A percentile compares a stretch with the other conserved stretches of the same genome.
Conservation (phyloP, 2,113 vertebrate species). For the Colinus virginianus region DNA sequence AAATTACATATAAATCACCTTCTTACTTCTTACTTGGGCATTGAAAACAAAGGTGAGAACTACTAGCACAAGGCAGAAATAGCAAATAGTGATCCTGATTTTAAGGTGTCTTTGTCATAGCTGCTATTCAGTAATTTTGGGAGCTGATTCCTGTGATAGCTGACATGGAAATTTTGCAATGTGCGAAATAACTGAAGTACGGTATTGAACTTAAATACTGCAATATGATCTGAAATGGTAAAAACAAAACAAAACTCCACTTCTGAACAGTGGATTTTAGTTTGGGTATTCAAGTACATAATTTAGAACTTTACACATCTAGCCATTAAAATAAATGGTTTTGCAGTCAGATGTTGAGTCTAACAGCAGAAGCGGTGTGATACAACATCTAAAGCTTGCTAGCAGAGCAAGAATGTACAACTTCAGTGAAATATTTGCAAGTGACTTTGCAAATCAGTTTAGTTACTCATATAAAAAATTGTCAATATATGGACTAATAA, state of each 20-base stretch:
- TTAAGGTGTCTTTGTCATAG: not conserved
- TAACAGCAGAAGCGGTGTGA: not conserved
- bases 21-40: not conserved
- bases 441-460: not conserved
- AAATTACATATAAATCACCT: not conserved
- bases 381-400: not conserved
- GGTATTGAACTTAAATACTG: not conserved
- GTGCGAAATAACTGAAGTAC: not conserved
- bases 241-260: not conserved
- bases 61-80: not conserved
- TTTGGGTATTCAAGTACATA: not conserved
- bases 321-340: not conserved
- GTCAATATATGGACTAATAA: not conserved
- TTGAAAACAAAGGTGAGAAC: not conserved
- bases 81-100: not conserved
- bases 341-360: not conserved
- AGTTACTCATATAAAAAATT: not conserved
- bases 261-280: not conserved
- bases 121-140: not conserved
- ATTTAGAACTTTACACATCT: not conserved
- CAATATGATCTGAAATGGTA: not conserved
- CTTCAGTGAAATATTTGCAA: not conserved
- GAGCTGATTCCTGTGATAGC: not conserved
- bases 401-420: not conserved
- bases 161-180: accelerated